Base-by-base conservation (phyloP, 1,140 invertebrate genomes). In the Drosophila baimaii region DNA sequence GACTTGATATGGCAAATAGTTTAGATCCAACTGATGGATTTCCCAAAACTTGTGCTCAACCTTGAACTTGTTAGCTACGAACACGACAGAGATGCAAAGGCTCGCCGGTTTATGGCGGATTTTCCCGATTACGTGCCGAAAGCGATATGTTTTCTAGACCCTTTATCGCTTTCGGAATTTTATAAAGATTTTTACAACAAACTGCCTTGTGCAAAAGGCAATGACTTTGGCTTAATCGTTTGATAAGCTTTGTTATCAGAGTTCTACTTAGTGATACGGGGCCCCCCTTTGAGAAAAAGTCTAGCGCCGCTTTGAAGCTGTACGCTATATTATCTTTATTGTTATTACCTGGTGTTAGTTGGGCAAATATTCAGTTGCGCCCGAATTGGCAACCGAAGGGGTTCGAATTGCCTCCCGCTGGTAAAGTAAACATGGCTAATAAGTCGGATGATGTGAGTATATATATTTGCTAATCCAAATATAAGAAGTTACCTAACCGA, bases 141-240 rank as follows among this genome's bases (percentile, higher is more conserved):
- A 54, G 15, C 61, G 54, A 13, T 65, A 41, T 19, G 52, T 68
- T 19, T 76, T 35, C 21, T 68, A 52, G 7, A n/a, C n/a, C 8
- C 13, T 39, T 6, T 27, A 15, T 19, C 1, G 51, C 8, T 17
- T 33, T 23, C 9, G 8, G 15, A 54, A 9, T 35, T n/a, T 35
- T 23, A 23, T 29, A 44, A 23, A 47, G 15, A 33, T 65, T 21
- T 37, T 54, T 23, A 54, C 54, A 31, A 58, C n/a, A 58, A 33
- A 59, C 12, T 33, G 25, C 51, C 15, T 2, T 35, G 51, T 23
- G 5, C 19, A 7, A 33, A 27, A 27, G 8, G 15, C 44, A 6
- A 52, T 37, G 17, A 54, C 29, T 31, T 31, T 0, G 19, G 51
- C 15, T 52, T 21, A 52, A 33, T 52, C 17, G 49, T 21, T 3